phyloP scores from a whole-genome alignment of 1,140 invertebrate genomes.

The Phymorhynchus buccinoides region DNA sequence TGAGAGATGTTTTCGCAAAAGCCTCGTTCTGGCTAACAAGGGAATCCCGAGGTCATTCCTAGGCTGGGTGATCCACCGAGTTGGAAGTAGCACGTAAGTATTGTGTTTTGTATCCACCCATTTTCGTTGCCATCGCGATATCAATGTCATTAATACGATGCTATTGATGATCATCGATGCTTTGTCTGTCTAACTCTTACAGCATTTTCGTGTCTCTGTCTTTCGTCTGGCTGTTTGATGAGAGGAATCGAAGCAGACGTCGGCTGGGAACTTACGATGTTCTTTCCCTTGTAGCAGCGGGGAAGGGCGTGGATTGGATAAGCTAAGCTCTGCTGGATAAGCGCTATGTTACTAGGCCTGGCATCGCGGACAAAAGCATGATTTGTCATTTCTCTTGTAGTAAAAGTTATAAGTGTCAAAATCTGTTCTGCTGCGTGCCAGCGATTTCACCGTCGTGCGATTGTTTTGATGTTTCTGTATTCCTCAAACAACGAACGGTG shows the following conservation, averaged over 20 bases:
- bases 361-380: slow-evolving; percentile 1
- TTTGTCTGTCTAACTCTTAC: neutral
- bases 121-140: slow-evolving; percentile 28
- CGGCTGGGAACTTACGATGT: slow-evolving; percentile 19
- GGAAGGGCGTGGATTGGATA: neutral
- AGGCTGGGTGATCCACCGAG: slow-evolving; percentile 35
- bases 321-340: too few relatives aligned
- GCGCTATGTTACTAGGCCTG: too few relatives aligned
- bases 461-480: slow-evolving; percentile 22
- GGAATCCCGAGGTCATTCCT: slow-evolving; percentile 37
- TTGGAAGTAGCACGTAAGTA: slow-evolving; percentile 39
- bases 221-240: neutral
- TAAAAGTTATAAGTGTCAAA: neutral
- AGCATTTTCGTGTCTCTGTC: neutral
- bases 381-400: neutral
- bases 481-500: neutral
- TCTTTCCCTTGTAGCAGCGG: neutral
- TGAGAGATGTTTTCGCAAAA: slow-evolving; percentile 27
- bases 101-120: slow-evolving; percentile 32
- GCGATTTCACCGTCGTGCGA: slow-evolving; percentile 15
- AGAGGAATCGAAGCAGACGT: neutral
- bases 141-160: neutral
- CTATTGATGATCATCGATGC: slow-evolving; percentile 7
- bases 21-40: slow-evolving; percentile 32
- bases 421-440: neutral